phyloP scores from a whole-genome alignment of 2,888 invertebrate species.

The Sepioteuthis lessoniana region DNA sequence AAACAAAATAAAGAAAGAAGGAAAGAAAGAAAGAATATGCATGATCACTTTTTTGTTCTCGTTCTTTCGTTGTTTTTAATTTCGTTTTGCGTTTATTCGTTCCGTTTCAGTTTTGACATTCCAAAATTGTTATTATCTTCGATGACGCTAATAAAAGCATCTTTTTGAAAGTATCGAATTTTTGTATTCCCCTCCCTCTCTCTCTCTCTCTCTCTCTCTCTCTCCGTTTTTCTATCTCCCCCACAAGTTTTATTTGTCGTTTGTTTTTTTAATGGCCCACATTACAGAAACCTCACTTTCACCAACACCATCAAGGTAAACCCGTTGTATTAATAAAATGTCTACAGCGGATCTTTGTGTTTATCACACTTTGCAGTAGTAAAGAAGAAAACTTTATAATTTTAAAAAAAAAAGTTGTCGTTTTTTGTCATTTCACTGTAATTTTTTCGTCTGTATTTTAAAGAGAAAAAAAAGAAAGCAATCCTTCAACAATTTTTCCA shows the following conservation, averaged over 20 bases:
- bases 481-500: neutral
- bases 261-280: neutral
- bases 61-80: neutral
- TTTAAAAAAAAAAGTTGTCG: neutral
- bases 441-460: conserved; percentile 21
- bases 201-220: neutral
- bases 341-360: neutral
- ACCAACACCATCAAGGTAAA: neutral
- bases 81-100: neutral
- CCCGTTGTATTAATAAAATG: neutral
- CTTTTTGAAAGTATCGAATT: neutral
- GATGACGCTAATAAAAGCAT: neutral
- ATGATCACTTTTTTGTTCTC: neutral
- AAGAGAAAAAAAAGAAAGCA: neutral
- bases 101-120: neutral
- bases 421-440: conserved; percentile 8
- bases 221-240: neutral
- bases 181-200: neutral
- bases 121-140: neutral
- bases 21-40: neutral
- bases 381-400: neutral
- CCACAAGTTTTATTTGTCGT: neutral
- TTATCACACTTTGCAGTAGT: neutral
- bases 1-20: too few relatives aligned
- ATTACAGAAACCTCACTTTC: neutral